These are phyloP conservation scores for Podarcis raffonei DNA, from an alignment of 2,113 vertebrate species.

Conservation along the genomic window DNA sequence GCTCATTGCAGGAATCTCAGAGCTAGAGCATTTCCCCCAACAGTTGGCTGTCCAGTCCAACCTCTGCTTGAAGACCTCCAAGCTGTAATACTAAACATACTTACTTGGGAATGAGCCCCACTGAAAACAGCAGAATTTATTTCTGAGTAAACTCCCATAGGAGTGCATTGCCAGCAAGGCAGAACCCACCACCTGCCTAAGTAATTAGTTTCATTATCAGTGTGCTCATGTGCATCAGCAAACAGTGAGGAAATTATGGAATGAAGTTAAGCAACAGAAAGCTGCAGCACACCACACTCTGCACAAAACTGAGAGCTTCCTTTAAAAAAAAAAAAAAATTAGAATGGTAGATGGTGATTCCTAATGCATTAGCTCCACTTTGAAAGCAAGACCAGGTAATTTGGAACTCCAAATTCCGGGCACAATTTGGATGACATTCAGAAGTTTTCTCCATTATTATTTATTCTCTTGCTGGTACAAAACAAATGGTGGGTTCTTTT, in stretches of 20 bases:
- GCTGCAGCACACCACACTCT: neutral
- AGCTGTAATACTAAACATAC: no score
- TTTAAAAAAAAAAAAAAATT: neutral
- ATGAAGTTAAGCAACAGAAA: neutral
- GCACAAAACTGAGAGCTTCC: neutral
- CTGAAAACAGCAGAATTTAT: no score
- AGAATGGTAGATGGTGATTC: neutral
- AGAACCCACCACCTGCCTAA: no score
- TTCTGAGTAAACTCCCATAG: no score
- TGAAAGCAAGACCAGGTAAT: neutral
- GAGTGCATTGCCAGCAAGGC: no score
- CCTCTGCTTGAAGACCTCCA: no score
- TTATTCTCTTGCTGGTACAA: conserved; percentile 23
- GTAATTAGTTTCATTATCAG: neutral
- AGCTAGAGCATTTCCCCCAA: no score
- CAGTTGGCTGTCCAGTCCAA: no score
- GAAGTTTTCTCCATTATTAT: neutral
- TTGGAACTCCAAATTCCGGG: neutral
- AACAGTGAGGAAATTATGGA: neutral
- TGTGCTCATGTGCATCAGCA: neutral
- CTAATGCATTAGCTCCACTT: neutral
- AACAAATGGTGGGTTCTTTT: conserved; percentile 29
- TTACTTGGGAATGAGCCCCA: no score
- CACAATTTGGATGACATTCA: neutral
- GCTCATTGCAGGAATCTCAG: no score